A percentile compares a stretch with the other conserved stretches of the same genome.
These are phyloP conservation scores for Anolis carolinensis DNA, from an alignment of 2,113 vertebrate genomes.

Conservation along the genomic window DNA sequence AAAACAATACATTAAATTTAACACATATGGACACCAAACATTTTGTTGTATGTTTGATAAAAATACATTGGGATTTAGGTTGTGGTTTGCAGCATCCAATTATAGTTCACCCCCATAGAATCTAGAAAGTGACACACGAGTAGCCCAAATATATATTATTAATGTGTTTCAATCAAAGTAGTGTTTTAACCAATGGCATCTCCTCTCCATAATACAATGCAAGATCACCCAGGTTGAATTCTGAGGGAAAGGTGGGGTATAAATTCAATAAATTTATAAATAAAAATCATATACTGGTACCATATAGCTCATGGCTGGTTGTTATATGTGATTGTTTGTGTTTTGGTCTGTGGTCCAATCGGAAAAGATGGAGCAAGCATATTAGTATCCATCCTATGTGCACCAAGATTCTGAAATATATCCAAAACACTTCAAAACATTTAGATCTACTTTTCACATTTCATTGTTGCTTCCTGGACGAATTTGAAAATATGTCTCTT, in stretches of 20 bases:
- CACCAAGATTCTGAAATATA: neutral
- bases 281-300: neutral
- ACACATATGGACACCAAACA: too few species aligned
- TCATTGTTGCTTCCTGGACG: too few species aligned
- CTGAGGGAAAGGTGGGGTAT: too few species aligned
- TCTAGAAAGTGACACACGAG: neutral
- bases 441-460: neutral
- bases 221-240: too few species aligned
- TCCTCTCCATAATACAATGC: neutral
- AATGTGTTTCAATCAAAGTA: neutral
- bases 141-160: neutral
- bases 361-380: neutral
- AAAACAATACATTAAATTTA: too few species aligned
- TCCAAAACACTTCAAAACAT: neutral
- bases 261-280: too few species aligned
- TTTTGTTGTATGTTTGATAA: too few species aligned
- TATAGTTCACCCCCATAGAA: neutral
- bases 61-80: too few species aligned
- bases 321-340: too few species aligned
- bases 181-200: slow-evolving; percentile 17
- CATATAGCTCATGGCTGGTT: neutral
- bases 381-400: too few species aligned
- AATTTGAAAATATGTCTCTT: neutral
- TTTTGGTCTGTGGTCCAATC: neutral
- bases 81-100: too few species aligned